A percentile compares a stretch with the other conserved stretches of the same genome.
Evolutionary conservation across 1,140 invertebrate species (phyloP).

Genomic region (Caenorhabditis brenneri): DNA sequence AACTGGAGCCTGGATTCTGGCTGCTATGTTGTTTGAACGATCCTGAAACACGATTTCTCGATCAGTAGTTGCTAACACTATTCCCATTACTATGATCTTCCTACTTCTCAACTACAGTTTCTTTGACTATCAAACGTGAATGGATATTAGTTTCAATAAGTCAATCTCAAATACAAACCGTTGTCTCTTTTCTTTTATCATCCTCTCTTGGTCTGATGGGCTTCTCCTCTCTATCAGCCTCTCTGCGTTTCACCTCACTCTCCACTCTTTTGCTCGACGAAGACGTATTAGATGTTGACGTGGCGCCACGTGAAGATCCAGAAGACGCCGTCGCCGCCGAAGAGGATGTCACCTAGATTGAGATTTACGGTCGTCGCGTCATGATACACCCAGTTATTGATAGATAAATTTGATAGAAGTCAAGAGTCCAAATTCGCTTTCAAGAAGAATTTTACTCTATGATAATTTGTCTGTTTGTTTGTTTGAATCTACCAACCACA

Average conservation of each 20-base stretch:
- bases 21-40: not conserved
- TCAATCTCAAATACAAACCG: not conserved
- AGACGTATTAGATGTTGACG: not conserved
- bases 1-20: conserved; percentile 24
- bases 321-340: not conserved
- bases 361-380: conserved; percentile 5
- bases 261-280: not conserved
- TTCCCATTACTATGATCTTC: too few species aligned
- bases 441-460: not conserved
- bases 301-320: conserved; percentile 5
- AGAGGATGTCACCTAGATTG: conserved; percentile 18
- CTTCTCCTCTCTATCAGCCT: not conserved
- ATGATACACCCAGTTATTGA: not conserved
- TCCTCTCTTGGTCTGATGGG: not conserved
- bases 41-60: conserved; percentile 13
- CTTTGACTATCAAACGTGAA: too few species aligned
- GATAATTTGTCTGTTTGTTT: not conserved
- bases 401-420: conserved; percentile 3
- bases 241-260: not conserved
- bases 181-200: not conserved
- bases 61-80: too few species aligned
- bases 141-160: too few species aligned
- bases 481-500: conserved; percentile 17
- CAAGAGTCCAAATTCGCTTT: not conserved
- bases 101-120: too few species aligned